A percentile compares a stretch with the other conserved stretches of the same genome.
phyloP scores from a whole-genome alignment of 2,888 invertebrate species.

The Iselma pallidipennis region DNA sequence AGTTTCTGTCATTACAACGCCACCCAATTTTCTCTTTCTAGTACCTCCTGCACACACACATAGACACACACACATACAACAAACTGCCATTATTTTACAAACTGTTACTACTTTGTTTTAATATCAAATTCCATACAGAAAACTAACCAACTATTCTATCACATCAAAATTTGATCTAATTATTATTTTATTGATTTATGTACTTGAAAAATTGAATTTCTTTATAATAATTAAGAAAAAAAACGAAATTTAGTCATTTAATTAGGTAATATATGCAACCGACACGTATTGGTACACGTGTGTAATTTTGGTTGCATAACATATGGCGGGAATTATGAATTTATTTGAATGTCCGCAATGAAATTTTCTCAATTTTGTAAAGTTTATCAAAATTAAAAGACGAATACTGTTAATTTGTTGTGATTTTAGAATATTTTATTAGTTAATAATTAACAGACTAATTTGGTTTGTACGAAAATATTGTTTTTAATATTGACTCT shows the following conservation, averaged over 20 bases:
- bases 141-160: not conserved
- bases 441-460: too few species aligned
- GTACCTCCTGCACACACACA: slow-evolving; percentile 63
- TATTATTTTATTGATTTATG: not conserved
- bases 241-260: not conserved
- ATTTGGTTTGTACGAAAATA: too few species aligned
- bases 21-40: slow-evolving; percentile 68
- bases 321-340: not conserved
- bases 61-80: too few species aligned
- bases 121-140: not conserved
- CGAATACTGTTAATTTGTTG: too few species aligned
- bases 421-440: too few species aligned
- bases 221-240: not conserved
- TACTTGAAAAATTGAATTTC: not conserved
- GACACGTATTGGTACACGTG: slow-evolving; percentile 42
- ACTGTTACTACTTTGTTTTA: slow-evolving; percentile 21
- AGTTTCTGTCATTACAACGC: slow-evolving; percentile 79
- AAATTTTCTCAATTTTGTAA: too few species aligned
- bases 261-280: slow-evolving; percentile 14
- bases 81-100: slow-evolving; percentile 41
- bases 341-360: too few species aligned
- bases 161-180: not conserved
- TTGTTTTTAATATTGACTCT: too few species aligned
- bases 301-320: slow-evolving; percentile 42
- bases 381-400: too few species aligned